Evolutionary conservation across 2,888 invertebrate genomes (phyloP).

Genomic region (Lepas anatifera): DNA sequence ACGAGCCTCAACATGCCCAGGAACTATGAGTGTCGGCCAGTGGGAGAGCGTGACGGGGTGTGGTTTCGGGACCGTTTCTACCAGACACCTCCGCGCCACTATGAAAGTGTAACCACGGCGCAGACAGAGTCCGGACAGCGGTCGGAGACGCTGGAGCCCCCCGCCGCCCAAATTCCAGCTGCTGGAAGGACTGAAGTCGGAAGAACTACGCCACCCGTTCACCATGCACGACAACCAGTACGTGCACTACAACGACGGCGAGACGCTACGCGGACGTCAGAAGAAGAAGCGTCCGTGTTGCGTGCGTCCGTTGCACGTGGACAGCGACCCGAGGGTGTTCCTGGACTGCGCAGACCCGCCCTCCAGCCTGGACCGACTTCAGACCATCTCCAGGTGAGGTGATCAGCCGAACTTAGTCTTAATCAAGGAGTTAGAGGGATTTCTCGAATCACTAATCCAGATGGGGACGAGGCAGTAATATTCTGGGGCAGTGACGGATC

Average conservation of each 20-base stretch:
- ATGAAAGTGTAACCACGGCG: not conserved
- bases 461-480: no score
- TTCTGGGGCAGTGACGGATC: no score
- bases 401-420: no score
- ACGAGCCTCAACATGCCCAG: not conserved
- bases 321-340: not conserved
- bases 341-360: not conserved
- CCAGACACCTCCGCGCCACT: not conserved
- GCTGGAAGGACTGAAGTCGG: not conserved
- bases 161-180: not conserved
- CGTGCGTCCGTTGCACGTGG: not conserved
- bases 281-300: not conserved
- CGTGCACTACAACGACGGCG: not conserved
- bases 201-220: not conserved
- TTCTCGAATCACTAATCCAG: no score
- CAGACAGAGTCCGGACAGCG: not conserved
- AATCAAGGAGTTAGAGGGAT: no score
- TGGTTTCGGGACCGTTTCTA: not conserved
- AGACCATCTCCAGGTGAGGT: not conserved
- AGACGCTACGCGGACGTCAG: not conserved
- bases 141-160: not conserved
- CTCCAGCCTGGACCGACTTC: not conserved
- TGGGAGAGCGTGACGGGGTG: not conserved
- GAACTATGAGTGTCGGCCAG: not conserved
- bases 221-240: conserved; percentile 1